A percentile compares a stretch with the other conserved stretches of the same genome.
phyloP scores from a whole-genome alignment of 2,113 vertebrate species.

The Coregonus clupeaformis region DNA sequence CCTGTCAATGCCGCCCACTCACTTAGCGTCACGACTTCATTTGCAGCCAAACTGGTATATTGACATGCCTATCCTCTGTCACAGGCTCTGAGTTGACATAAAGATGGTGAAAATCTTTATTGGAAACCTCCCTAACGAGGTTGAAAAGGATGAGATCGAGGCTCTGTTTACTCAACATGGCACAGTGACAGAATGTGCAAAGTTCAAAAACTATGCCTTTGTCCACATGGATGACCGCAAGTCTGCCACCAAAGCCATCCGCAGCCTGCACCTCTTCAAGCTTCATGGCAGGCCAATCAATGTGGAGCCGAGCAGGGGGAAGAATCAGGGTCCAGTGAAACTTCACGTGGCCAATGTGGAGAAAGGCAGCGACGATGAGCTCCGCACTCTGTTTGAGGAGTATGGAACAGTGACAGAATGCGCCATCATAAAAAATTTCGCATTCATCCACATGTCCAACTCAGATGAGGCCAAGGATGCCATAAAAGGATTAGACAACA shows the following conservation, averaged over 20 bases:
- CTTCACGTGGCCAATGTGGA: constrained; percentile 79
- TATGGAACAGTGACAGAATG: constrained; percentile 77
- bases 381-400: constrained; percentile 75
- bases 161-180: constrained; percentile 73
- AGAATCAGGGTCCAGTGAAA: constrained; percentile 74
- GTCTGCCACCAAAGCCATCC: constrained; percentile 76
- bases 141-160: constrained; percentile 73
- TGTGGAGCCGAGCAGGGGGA: constrained; percentile 76
- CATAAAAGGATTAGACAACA: constrained; percentile 74
- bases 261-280: constrained; percentile 70
- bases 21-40: not conserved
- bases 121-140: constrained; percentile 75
- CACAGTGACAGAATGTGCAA: constrained; percentile 76
- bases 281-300: constrained; percentile 77
- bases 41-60: not conserved
- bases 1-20: not conserved
- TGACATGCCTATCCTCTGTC: not conserved
- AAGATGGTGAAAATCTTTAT: constrained; percentile 82
- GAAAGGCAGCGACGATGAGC: constrained; percentile 71
- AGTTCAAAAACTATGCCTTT: constrained; percentile 82
- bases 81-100: constrained; percentile 8
- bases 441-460: constrained; percentile 79
- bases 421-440: constrained; percentile 78
- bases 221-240: constrained; percentile 82
- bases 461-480: constrained; percentile 79